Percentiles rank a stretch among this genome's conserved stretches.
Conservation (phyloP, 2,888 invertebrate genomes). For the Limnephilus lunatus region DNA sequence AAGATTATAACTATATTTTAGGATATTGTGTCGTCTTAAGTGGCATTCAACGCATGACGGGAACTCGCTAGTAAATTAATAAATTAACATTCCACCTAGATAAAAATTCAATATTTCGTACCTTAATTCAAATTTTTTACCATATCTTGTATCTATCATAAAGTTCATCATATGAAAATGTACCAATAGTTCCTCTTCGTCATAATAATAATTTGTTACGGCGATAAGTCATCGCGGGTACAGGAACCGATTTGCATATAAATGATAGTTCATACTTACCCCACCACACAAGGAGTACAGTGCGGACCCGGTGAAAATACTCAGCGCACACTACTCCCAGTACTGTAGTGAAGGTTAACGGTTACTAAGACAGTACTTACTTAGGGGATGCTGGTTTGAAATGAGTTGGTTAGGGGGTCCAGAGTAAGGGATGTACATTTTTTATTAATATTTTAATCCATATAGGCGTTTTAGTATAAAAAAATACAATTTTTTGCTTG, state of each 20-base stretch:
- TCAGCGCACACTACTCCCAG: neutral
- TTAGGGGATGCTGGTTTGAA: constrained; percentile 12
- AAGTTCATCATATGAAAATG: neutral
- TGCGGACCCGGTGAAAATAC: neutral
- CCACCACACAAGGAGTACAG: neutral
- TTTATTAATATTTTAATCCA: neutral
- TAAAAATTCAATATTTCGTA: neutral
- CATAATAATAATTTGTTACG: constrained; percentile 24
- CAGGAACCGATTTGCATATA: constrained; percentile 15
- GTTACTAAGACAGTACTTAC: constrained; percentile 30
- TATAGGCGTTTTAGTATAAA: too few relatives aligned
- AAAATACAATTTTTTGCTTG: too few relatives aligned
- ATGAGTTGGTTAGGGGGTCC: neutral
- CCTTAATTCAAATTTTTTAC: neutral
- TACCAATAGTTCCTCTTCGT: neutral
- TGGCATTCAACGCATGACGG: too few relatives aligned
- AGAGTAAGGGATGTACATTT: neutral
- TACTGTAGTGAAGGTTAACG: neutral
- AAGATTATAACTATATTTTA: too few relatives aligned
- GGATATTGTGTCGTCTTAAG: too few relatives aligned
- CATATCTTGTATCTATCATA: neutral
- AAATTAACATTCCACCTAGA: too few relatives aligned
- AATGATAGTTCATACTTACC: neutral
- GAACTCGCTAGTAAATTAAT: too few relatives aligned
- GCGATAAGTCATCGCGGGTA: constrained; percentile 18